These are phyloP conservation scores for Stenichneumon culpator DNA, from an alignment of 2,888 invertebrate species.

Conservation along the genomic window DNA sequence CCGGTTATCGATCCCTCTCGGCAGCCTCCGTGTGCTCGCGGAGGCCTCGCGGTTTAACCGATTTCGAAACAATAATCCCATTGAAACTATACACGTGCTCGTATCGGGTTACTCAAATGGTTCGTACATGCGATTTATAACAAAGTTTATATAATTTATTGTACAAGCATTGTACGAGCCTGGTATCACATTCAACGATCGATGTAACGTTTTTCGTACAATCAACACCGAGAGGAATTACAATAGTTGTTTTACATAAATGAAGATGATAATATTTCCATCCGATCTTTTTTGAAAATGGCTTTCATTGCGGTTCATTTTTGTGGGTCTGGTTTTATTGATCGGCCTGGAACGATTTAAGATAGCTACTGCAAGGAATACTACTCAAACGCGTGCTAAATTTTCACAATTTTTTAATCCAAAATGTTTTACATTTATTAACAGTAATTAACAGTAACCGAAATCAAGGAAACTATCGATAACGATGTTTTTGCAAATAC, in stretches of 20 bases:
- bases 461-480: too few species aligned
- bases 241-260: neutral
- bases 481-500: too few species aligned
- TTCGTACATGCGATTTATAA: neutral
- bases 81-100: constrained; percentile 11
- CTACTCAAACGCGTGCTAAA: too few species aligned
- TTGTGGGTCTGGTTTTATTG: too few species aligned
- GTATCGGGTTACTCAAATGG: constrained; percentile 9
- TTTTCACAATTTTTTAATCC: too few species aligned
- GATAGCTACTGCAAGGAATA: too few species aligned
- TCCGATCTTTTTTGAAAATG: too few species aligned
- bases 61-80: constrained; percentile 51
- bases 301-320: too few species aligned
- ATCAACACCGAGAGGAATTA: neutral
- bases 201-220: neutral
- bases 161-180: neutral
- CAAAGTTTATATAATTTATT: neutral
- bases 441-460: too few species aligned
- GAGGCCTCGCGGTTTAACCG: constrained; percentile 33
- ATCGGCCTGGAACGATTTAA: too few species aligned
- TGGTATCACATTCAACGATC: neutral
- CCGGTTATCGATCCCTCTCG: constrained; percentile 47
- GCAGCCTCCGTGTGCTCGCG: constrained; percentile 7
- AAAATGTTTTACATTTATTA: too few species aligned
- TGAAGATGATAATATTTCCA: neutral